Conservation (phyloP, 2,888 invertebrate genomes). For the Latrodectus hesperus region DNA sequence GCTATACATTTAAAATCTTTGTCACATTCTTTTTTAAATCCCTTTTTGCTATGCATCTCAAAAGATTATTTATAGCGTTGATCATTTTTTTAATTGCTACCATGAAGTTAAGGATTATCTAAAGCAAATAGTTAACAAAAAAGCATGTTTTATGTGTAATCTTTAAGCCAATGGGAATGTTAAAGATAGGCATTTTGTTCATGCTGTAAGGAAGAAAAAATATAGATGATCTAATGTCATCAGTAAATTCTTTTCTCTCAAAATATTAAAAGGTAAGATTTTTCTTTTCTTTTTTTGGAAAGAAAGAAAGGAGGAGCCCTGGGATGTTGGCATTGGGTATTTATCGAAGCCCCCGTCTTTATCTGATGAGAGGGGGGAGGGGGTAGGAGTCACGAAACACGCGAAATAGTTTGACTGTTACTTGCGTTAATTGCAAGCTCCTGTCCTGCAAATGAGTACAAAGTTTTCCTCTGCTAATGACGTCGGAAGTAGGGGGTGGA, state of each 20-base stretch:
- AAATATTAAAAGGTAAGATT: constrained; percentile 58
- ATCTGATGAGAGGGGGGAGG: constrained; percentile 41
- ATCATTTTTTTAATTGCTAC: constrained; percentile 29
- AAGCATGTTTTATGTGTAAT: constrained; percentile 64
- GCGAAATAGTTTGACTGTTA: constrained; percentile 66
- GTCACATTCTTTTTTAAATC: constrained; percentile 25
- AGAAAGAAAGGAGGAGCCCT: constrained; percentile 37
- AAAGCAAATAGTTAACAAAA: constrained; percentile 42
- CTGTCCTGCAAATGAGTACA: constrained; percentile 69
- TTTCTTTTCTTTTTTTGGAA: constrained; percentile 28
- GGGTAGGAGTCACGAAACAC: constrained; percentile 34
- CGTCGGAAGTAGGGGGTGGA: constrained; percentile 39
- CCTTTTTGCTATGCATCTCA: constrained; percentile 15
- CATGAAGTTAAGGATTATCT: constrained; percentile 55
- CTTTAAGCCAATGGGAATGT: constrained; percentile 63
- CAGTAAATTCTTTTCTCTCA: constrained; percentile 53
- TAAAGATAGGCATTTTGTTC: constrained; percentile 61
- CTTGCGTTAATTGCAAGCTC: constrained; percentile 65
- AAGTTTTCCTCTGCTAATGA: constrained; percentile 68
- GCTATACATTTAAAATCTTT: constrained; percentile 1
- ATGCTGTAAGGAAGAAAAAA: constrained; percentile 22
- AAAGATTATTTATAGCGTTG: constrained; percentile 54
- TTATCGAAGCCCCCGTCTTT: constrained; percentile 59
- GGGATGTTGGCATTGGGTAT: constrained; percentile 69
- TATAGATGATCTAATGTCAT: constrained; percentile 60